These are phyloP conservation scores for Hoplostethus mediterraneus DNA, from an alignment of 2,797 vertebrate genomes.

Conservation along the genomic window DNA sequence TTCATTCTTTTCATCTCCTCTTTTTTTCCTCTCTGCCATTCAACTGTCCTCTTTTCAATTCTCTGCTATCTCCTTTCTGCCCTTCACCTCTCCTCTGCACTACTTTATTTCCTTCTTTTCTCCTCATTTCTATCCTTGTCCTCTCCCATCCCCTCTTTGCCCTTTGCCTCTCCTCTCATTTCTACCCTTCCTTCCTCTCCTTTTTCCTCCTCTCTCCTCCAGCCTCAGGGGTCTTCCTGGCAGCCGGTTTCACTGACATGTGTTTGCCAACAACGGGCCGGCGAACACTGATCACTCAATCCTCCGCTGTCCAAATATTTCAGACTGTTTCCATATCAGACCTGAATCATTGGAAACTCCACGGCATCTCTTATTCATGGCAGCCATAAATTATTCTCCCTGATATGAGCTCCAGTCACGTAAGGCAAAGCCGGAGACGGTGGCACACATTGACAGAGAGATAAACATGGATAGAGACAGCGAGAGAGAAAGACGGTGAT, in stretches of 20 bases:
- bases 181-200: not conserved
- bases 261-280: conserved; percentile 81
- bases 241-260: conserved; percentile 76
- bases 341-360: conserved; percentile 81
- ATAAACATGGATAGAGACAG: conserved; percentile 49
- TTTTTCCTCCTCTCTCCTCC: conserved; percentile 10
- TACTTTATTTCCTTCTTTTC: conserved; percentile 2
- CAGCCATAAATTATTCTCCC: conserved; percentile 86
- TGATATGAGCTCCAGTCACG: conserved; percentile 88
- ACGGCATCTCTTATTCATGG: conserved; percentile 86
- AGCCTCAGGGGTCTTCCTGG: conserved; percentile 58
- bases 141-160: not conserved
- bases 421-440: conserved; percentile 80
- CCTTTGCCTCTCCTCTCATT: not conserved
- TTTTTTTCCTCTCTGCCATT: not conserved
- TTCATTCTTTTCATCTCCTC: not conserved
- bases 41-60: not conserved
- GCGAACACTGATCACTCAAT: conserved; percentile 83
- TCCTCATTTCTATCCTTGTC: not conserved
- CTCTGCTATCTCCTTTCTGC: not conserved
- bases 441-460: conserved; percentile 59
- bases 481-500: conserved; percentile 4
- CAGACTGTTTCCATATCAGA: conserved; percentile 84
- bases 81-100: not conserved
- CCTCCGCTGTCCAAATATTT: conserved; percentile 85